Base-by-base conservation (phyloP, 2,113 vertebrate species). In the Gavia stellata region DNA sequence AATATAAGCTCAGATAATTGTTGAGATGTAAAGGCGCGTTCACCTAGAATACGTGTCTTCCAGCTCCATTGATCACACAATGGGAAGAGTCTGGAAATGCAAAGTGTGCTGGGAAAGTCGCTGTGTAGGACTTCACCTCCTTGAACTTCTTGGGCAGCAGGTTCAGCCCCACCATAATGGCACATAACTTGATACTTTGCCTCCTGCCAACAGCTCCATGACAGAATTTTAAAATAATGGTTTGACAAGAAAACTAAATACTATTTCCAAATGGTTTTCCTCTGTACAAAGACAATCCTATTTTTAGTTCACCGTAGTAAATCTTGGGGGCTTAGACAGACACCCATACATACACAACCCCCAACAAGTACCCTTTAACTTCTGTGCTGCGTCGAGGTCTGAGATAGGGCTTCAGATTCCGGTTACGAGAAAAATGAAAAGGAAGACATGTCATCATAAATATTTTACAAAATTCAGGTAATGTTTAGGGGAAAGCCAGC, bases 41-140 rank as follows among this genome's bases (percentile, higher is more conserved):
- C 21, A 40, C 18, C 38, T 28, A 33, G 36, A 63, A 53, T 7
- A 49, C 0, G 2, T 13, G 17, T 47, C 56, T 81, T 78, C 28
- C 65, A 79, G 14, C 59, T 68, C 61, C 42, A 56, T 8, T 56
- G 36, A 14, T 62, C 36, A 33, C 42, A 67, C 24, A 50, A 31
- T 10, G 9, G 12, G 28, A 87, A 72, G 40, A 62, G 14, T 33
- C 40, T 73, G 33, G 47, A 94, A 73, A 56, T 19, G 8, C 14
- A 59, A 45, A 53, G 31, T 0, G 0, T 66, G 20, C 18, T 61
- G 40, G 24, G 34, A 61, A 86, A 77, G 8, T 66, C 1, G 0
- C 16, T 17, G 20, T 40, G 15, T 15, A 75, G 15, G 38, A 70
- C 47, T 63, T 59, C 25, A 66, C 5, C 59, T 42, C 18, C 40